Conservation (phyloP, 2,113 vertebrate species). For the Ctenodactylus gundi region DNA sequence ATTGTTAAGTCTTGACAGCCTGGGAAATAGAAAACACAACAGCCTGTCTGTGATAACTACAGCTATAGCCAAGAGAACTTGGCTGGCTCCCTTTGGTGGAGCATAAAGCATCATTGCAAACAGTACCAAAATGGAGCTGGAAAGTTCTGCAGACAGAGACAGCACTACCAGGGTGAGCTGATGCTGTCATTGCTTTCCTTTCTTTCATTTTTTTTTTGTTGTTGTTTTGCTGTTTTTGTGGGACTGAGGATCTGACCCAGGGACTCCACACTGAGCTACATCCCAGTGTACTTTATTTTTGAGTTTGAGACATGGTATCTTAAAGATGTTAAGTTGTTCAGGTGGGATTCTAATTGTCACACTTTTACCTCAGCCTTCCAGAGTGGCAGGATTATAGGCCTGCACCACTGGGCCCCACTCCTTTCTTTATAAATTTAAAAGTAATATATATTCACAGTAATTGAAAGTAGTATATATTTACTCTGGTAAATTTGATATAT, state of each 20-base stretch:
- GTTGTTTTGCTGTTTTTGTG: no score
- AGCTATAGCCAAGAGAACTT: constrained; percentile 53
- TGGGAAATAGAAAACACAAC: constrained; percentile 62
- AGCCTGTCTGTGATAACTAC: background rate
- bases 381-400: no score
- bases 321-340: no score
- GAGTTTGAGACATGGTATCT: no score
- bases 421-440: background rate
- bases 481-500: background rate
- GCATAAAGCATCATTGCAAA: background rate
- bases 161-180: background rate
- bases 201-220: background rate
- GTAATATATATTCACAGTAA: background rate
- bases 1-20: constrained; percentile 69
- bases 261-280: no score
- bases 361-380: no score
- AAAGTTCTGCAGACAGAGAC: background rate
- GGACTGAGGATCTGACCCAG: no score
- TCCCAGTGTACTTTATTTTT: no score
- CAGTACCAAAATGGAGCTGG: background rate
- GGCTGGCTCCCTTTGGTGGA: constrained; percentile 43
- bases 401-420: no score
- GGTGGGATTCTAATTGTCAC: no score
- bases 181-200: background rate
- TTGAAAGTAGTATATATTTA: no score